Conservation (phyloP, 2,797 vertebrate species). For the Micropoecilia bifurca region DNA sequence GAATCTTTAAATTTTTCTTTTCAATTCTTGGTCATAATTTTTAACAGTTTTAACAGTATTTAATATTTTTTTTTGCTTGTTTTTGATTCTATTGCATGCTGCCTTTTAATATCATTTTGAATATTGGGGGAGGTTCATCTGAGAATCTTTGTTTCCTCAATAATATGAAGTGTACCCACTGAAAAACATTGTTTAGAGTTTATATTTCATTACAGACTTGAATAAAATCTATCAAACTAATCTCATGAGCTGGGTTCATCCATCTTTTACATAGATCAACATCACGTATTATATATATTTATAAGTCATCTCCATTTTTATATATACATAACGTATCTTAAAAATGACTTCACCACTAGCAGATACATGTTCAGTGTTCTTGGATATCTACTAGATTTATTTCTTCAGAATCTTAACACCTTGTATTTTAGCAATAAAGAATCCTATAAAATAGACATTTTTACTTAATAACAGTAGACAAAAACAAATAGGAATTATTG, state of each 20-base stretch:
- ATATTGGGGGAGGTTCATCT: too few relatives aligned
- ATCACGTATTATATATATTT: neutral
- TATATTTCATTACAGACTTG: too few relatives aligned
- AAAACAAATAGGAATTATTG: neutral
- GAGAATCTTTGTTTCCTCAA: too few relatives aligned
- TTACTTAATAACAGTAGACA: neutral
- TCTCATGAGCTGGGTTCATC: too few relatives aligned
- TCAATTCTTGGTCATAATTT: neutral
- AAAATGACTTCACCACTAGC: too few relatives aligned
- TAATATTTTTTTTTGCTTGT: neutral
- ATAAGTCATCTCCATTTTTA: too few relatives aligned
- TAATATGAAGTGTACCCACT: neutral
- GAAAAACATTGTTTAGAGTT: too few relatives aligned
- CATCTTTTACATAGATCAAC: neutral
- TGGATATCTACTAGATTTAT: neutral
- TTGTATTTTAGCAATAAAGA: neutral
- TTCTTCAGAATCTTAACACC: neutral
- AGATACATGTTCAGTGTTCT: neutral
- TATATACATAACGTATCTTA: too few relatives aligned
- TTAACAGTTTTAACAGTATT: neutral
- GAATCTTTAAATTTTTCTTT: neutral
- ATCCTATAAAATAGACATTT: neutral
- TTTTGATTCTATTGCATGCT: neutral
- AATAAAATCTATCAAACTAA: too few relatives aligned
- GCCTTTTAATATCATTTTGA: too few relatives aligned